phyloP scores from a whole-genome alignment of 30 jellyfish, hydroid and myxozoan genomes.

The Clytia hemisphaerica region DNA sequence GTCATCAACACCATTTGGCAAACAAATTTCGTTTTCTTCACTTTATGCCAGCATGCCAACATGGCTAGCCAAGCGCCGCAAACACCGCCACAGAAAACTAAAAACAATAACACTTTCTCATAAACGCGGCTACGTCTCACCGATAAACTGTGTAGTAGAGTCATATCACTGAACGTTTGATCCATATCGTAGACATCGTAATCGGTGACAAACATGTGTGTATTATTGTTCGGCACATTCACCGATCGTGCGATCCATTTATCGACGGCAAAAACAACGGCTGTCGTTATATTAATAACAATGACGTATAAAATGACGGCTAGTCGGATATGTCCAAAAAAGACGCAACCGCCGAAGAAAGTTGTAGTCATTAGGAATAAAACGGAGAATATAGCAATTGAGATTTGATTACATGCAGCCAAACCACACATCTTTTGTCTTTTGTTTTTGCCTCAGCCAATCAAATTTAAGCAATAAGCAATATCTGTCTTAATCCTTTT shows the following conservation, averaged over 20 bases:
- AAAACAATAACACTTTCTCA: slow-evolving; percentile 7
- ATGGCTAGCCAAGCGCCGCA: slow-evolving; percentile 29
- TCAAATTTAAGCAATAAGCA: too few relatives aligned
- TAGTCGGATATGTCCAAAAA: slow-evolving; percentile 21
- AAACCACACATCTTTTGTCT: slow-evolving; percentile 3
- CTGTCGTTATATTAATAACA: slow-evolving; percentile 12
- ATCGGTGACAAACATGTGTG: slow-evolving; percentile 20
- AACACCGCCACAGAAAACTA: slow-evolving; percentile 16
- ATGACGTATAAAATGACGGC: slow-evolving; percentile 21
- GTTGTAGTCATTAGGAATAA: slow-evolving; percentile 32
- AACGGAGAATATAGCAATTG: not conserved
- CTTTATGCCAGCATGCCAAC: slow-evolving; percentile 25
- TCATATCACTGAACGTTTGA: not conserved
- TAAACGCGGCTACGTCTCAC: slow-evolving; percentile 7
- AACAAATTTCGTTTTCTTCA: slow-evolving; percentile 2
- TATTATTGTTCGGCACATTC: not conserved
- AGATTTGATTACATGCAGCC: not conserved
- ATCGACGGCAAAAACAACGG: slow-evolving; percentile 3
- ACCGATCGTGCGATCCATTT: slow-evolving; percentile 8
- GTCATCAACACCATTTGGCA: slow-evolving; percentile 2
- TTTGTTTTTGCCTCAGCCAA: not conserved
- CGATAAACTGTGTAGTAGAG: not conserved
- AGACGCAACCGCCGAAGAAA: slow-evolving; percentile 42
- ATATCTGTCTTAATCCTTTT: too few relatives aligned
- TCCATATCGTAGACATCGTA: slow-evolving; percentile 32